phyloP scores from a whole-genome alignment of 2,888 invertebrate species.

The Pachydiplax longipennis region DNA sequence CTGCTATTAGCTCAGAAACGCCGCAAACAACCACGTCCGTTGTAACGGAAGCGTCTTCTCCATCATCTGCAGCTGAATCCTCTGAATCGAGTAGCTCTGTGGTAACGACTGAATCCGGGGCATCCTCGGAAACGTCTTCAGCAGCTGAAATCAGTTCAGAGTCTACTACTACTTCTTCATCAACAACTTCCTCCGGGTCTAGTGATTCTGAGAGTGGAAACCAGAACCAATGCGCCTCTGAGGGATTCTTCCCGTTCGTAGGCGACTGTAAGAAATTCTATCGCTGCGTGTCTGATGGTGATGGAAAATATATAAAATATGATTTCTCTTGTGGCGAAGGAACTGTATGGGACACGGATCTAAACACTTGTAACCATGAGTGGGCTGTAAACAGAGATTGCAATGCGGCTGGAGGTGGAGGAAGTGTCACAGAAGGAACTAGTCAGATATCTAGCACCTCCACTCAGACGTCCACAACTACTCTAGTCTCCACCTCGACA shows the following conservation, averaged over 20 bases:
- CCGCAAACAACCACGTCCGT: neutral
- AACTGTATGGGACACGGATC: conserved; percentile 77
- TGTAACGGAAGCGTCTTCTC: neutral
- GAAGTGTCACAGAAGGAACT: neutral
- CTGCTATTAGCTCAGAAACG: neutral
- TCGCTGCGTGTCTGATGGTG: conserved; percentile 61
- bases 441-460: neutral
- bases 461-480: neutral
- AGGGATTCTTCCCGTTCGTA: conserved; percentile 54
- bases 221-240: conserved; percentile 51
- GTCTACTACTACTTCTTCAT: neutral
- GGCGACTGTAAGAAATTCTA: conserved; percentile 53
- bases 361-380: conserved; percentile 75
- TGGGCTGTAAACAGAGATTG: conserved; percentile 63
- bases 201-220: neutral
- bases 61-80: neutral
- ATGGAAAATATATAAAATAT: conserved; percentile 67
- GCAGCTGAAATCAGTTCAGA: neutral
- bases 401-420: neutral
- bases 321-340: conserved; percentile 78
- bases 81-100: neutral
- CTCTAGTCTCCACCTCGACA: neutral
- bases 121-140: neutral
- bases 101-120: neutral
- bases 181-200: neutral